These are phyloP conservation scores for Coleophora deauratella DNA, from an alignment of 2,888 invertebrate genomes.

Conservation along the genomic window DNA sequence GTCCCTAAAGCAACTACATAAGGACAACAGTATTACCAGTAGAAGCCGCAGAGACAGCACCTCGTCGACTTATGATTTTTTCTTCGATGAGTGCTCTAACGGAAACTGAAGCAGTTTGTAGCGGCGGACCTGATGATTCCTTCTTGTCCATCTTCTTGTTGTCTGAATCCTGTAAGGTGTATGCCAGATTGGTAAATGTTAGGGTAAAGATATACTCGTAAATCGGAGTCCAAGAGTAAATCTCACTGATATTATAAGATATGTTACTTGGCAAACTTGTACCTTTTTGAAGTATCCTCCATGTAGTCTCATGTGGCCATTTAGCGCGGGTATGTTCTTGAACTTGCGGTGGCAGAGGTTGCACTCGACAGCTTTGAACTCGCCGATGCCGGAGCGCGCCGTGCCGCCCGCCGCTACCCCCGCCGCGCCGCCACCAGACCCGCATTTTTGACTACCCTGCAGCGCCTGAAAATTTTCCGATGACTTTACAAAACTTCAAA, in stretches of 20 bases:
- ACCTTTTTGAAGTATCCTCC: slow-evolving; percentile 98
- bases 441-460: slow-evolving; percentile 52
- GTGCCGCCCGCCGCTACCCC: slow-evolving; percentile 33
- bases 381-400: slow-evolving; percentile 21
- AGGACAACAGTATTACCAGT: slow-evolving; percentile 20
- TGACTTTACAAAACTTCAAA: slow-evolving; percentile 59
- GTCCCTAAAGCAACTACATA: too few relatives aligned
- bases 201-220: too few relatives aligned
- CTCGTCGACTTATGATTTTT: slow-evolving; percentile 92
- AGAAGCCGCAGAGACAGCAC: slow-evolving; percentile 54
- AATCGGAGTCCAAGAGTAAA: too few relatives aligned
- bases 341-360: slow-evolving; percentile 96
- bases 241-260: too few relatives aligned
- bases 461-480: slow-evolving; percentile 54
- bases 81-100: slow-evolving; percentile 93
- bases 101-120: slow-evolving; percentile 94
- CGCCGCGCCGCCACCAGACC: slow-evolving; percentile 35
- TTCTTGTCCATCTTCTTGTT: slow-evolving; percentile 90
- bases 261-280: too few relatives aligned
- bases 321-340: slow-evolving; percentile 97
- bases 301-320: slow-evolving; percentile 98
- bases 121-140: slow-evolving; percentile 85
- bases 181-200: too few relatives aligned
- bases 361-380: slow-evolving; percentile 93
- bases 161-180: slow-evolving; percentile 80